Evolutionary conservation across 1,140 invertebrate genomes (phyloP), one percentile per base, ranked within the genome.

Genomic region (Whitmania pigra): DNA sequence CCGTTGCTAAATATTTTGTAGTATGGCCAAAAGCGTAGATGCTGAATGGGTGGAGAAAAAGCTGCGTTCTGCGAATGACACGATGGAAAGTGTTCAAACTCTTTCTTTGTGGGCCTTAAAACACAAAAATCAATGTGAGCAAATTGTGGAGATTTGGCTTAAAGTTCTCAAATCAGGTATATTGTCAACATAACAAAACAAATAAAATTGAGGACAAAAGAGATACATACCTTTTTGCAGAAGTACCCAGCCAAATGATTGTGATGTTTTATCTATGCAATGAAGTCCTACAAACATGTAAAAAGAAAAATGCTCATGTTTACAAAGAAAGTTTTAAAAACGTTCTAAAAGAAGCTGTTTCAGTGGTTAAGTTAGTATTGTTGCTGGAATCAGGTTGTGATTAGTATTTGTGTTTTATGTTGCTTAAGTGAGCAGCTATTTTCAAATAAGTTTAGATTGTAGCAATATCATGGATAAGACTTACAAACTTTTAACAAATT

Each of bases 241-340:
- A 89, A 81, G 86, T 90, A 17, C 43, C 43, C 43, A 90, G 92
- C 75, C 91, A 94, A 78, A 85, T 91, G 53, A 81, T 96, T 54
- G 88, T 89, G 2, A 81, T 96, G 22, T 94, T 95, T 82, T 94
- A 96, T 82, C 83, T 96, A 77, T 92, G 92, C 29, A 96, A 96
- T 83, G 93, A 96, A 87, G 92, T 96, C 29, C 91, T 95, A 77
- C 93, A 96, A 79, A 93, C 94, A 78, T 93, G 91, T 73, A 94
- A 94, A 78, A 85, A 90, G 74, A 94, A 94, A 81, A 89, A 90
- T 68, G 83, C 83, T 66, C 75, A 77, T 53, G 67, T 81, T 60
- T 80, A 77, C 75, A 73, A 79, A 0, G 90, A 92, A 74, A 90
- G 90, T 76, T 97, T 93, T 89, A 91, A 89, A 36, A 89, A 89